Evolutionary conservation across 2,888 invertebrate species (phyloP), one percentile per base, ranked within the genome.

Genomic region (Drosophila yooni): DNA sequence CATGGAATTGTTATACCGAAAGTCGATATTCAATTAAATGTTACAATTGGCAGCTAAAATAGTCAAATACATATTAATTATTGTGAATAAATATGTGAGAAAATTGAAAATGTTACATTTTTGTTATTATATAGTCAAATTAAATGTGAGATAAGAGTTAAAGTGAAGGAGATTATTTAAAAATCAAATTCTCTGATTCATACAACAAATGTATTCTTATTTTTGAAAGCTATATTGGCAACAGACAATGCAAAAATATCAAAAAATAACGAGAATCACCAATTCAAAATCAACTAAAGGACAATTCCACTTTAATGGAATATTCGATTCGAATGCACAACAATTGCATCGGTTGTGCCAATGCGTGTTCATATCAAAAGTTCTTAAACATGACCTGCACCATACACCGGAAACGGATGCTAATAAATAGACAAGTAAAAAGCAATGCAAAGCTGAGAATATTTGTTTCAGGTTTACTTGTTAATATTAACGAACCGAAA

Each of bases 11-110:
- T 51, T 48, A 31, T 51, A 18, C 31, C 5, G 15, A 57, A 81
- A 43, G 31, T 77, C 70, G 81, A 83, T 81, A 76, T 83, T 84
- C 72, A 81, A 84, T 84, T 88, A 83, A 80, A 85, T 74, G 50
- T 70, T 67, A 59, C 81, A 79, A 82, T 76, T 76, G 70, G 70
- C 52, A 84, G 68, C 56, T 60, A 27, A 29, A 56, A 48, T 27
- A 21, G 29, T 27, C 11, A 10, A 18, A 60, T 27, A 11, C 15
- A 21, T 0, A 5, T 33, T 38, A n/a, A n/a, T 15, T 34, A 15
- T 34, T 40, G 10, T 10, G 25, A 61, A 15, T 15, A 18, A 7
- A 38, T 8, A 38, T 7, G 6, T 18, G 18, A 11, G 3, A 18
- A 25, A 25, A 10, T 18, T 2, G 3, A 43, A 34, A 34, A 34